phyloP scores from a whole-genome alignment of 2,888 invertebrate genomes.

The Cataglyphis altisquamis region DNA sequence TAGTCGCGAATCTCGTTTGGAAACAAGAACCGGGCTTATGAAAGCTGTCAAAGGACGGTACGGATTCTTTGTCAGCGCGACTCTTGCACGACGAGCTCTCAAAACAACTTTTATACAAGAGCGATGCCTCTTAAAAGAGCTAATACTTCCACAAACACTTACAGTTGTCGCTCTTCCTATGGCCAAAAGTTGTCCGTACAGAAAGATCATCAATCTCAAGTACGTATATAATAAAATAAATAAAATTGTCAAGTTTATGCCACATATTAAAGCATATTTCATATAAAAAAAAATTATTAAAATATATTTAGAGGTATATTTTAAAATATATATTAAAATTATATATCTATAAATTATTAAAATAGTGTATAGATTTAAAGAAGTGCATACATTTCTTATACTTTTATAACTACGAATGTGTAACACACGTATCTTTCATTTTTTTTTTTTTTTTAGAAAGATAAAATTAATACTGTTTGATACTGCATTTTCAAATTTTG shows the following conservation, averaged over 20 bases:
- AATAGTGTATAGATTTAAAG: too few species aligned
- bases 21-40: slow-evolving; percentile 86
- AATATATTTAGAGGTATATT: too few species aligned
- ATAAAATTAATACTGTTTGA: neutral
- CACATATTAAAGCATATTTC: neutral
- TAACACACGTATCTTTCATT: neutral
- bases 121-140: slow-evolving; percentile 88
- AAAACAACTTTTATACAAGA: slow-evolving; percentile 84
- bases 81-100: slow-evolving; percentile 88
- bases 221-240: slow-evolving; percentile 71
- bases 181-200: slow-evolving; percentile 88
- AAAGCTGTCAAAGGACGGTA: slow-evolving; percentile 88
- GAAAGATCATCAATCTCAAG: slow-evolving; percentile 88
- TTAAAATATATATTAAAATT: too few species aligned
- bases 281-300: neutral
- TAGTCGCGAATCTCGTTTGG: slow-evolving; percentile 80
- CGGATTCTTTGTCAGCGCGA: slow-evolving; percentile 89
- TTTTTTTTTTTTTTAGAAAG: neutral
- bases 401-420: neutral
- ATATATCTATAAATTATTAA: too few species aligned
- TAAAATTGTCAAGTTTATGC: neutral
- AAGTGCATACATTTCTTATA: neutral
- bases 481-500: neutral
- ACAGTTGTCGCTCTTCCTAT: slow-evolving; percentile 89
- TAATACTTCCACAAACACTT: slow-evolving; percentile 88